Evolutionary conservation across 2,113 vertebrate genomes (phyloP).

Genomic region (Spea multiplicata): DNA sequence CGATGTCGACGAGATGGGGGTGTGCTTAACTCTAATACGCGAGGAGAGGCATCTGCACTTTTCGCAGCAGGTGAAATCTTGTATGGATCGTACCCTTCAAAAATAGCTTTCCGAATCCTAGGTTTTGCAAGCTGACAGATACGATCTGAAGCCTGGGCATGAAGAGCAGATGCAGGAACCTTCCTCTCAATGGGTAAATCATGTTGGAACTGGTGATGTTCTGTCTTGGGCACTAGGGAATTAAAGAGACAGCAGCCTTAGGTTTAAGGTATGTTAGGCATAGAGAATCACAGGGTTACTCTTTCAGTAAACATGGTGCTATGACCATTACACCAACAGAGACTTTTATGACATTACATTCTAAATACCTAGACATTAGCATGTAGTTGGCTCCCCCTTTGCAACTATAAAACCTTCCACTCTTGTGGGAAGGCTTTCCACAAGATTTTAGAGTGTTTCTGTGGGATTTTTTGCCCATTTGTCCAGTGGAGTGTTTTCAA

Average conservation of each 20-base stretch:
- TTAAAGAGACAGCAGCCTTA: neutral
- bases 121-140: conserved; percentile 55
- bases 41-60: conserved; percentile 48
- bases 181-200: conserved; percentile 52
- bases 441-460: too few species aligned
- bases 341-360: too few species aligned
- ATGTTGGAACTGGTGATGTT: conserved; percentile 31
- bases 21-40: conserved; percentile 52
- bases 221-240: conserved; percentile 21
- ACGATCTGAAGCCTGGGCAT: conserved; percentile 50
- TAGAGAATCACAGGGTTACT: too few species aligned
- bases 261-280: too few species aligned
- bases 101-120: conserved; percentile 47
- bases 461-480: too few species aligned
- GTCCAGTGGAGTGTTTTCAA: too few species aligned
- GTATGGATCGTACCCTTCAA: conserved; percentile 51
- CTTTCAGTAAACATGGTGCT: too few species aligned
- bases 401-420: too few species aligned
- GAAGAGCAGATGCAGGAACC: conserved; percentile 47
- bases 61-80: conserved; percentile 50
- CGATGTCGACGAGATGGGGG: conserved; percentile 41
- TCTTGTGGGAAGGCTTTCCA: too few species aligned
- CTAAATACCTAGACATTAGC: too few species aligned
- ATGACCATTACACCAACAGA: too few species aligned
- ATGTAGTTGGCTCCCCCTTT: too few species aligned